Conservation (phyloP, 2,888 invertebrate genomes). For the Stenichneumon culpator region DNA sequence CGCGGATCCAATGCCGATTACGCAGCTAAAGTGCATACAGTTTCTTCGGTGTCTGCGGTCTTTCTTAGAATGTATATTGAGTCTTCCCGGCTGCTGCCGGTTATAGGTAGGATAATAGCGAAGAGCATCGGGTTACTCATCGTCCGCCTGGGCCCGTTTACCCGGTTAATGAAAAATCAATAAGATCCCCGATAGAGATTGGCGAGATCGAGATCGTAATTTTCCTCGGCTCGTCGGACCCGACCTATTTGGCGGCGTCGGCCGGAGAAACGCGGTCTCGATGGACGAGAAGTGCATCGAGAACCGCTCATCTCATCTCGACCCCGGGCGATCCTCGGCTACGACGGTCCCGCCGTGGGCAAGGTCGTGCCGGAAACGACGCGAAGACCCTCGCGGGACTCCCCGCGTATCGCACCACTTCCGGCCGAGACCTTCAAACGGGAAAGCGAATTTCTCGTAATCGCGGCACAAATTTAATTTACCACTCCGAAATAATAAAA, state of each 20-base stretch:
- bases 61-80: background rate
- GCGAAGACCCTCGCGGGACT: background rate
- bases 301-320: background rate
- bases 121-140: slow-evolving; percentile 45
- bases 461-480: background rate
- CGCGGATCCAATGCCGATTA: background rate
- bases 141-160: slow-evolving; percentile 33
- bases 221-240: slow-evolving; percentile 54
- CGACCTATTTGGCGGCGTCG: slow-evolving; percentile 32
- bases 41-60: background rate
- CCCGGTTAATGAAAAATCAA: slow-evolving; percentile 68
- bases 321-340: slow-evolving; percentile 26
- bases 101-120: slow-evolving; percentile 42
- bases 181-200: slow-evolving; percentile 63
- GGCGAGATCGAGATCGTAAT: slow-evolving; percentile 61
- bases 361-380: slow-evolving; percentile 58
- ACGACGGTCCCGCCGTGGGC: slow-evolving; percentile 6
- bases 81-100: background rate
- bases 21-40: background rate
- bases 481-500: background rate
- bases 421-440: background rate
- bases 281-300: slow-evolving; percentile 4
- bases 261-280: background rate
- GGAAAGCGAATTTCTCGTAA: background rate
- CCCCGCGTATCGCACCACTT: background rate